Evolutionary conservation across 2,797 vertebrate genomes (phyloP), one percentile per base, ranked within the genome.

Genomic region (Rachycentron canadum): DNA sequence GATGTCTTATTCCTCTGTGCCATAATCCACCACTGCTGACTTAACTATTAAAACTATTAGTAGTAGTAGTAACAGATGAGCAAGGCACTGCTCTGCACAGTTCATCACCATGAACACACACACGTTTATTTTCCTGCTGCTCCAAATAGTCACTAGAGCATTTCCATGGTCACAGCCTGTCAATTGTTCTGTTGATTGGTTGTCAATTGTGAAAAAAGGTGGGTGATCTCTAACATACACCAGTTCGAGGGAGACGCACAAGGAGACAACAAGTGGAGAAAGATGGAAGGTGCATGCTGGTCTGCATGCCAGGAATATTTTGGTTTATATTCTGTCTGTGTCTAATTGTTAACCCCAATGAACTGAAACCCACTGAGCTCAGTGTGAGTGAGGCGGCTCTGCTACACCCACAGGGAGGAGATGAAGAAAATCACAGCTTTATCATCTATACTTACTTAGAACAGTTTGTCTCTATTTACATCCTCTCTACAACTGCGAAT

Each of bases 41-140:
- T 28, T 43, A 25, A 63, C 3, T 3, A 32, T 32, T n/a, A n/a
- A n/a, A 34, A 38, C 11, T 25, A 47, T 47, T 3, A 47, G 4
- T n/a, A n/a, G n/a, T n/a, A n/a, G 7, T 32, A 32, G 7, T 50
- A 73, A 45, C 19, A 34, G 14, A 52, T 32, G 21, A 53, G 0
- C 60, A n/a, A 55, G 49, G 1, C 30, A 10, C 30, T 14, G 3
- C 34, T 30, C 25, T 34, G 14, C 40, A 19, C 43, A 21, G 26
- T 72, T 53, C 21, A 55, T 56, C 16, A 64, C 16, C 7, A 65
- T 49, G 13, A 49, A 73, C 23, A 62, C 41, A 14, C 28, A 9
- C 28, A 63, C 17, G 16, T 41, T 25, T 75, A 40, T 41, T 19
- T 34, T 53, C 5, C 26, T 6, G 5, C 59, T 30, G 16, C 30